Percentiles rank a stretch among this genome's conserved stretches.
These are phyloP conservation scores for Neosalanx taihuensis DNA, from an alignment of 2,797 vertebrate genomes.

Conservation along the genomic window DNA sequence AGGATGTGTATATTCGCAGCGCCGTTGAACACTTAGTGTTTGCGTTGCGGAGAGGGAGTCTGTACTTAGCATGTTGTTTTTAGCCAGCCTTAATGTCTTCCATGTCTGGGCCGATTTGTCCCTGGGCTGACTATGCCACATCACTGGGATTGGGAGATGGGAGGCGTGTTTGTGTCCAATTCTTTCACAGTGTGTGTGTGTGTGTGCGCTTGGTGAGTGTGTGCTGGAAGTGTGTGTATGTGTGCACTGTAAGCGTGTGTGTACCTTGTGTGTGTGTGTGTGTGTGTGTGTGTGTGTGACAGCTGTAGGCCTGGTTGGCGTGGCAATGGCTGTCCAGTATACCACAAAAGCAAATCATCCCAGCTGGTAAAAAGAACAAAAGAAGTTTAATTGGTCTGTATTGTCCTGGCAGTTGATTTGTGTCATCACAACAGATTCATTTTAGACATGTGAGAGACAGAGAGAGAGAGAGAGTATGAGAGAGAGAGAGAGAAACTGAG, in stretches of 20 bases:
- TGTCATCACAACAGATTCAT: slow-evolving; percentile 1
- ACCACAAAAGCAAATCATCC: slow-evolving; percentile 48
- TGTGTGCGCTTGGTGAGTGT: slow-evolving; percentile 33
- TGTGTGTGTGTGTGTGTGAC: slow-evolving; percentile 14
- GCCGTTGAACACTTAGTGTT: slow-evolving; percentile 63
- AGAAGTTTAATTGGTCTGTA: slow-evolving; percentile 36
- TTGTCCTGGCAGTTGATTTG: slow-evolving; percentile 20
- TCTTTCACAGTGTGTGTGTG: slow-evolving; percentile 13
- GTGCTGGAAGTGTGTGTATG: slow-evolving; percentile 12
- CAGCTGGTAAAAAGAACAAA: slow-evolving; percentile 49
- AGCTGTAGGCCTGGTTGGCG: slow-evolving; percentile 51
- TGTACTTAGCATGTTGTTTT: slow-evolving; percentile 74
- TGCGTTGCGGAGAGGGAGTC: slow-evolving; percentile 63
- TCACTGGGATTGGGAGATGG: slow-evolving; percentile 55
- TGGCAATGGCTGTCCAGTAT: slow-evolving; percentile 41
- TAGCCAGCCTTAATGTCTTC: slow-evolving; percentile 68
- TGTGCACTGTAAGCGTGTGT: background rate
- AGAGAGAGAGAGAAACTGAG: background rate
- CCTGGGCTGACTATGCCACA: slow-evolving; percentile 59
- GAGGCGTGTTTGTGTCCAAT: slow-evolving; percentile 15
- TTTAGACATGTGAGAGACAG: background rate
- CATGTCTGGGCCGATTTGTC: slow-evolving; percentile 66
- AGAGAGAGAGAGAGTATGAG: background rate
- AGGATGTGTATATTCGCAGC: slow-evolving; percentile 54
- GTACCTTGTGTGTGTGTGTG: background rate